A percentile compares a stretch with the other conserved stretches of the same genome.
Evolutionary conservation across 2,888 invertebrate species (phyloP).

Genomic region (Labia minor): DNA sequence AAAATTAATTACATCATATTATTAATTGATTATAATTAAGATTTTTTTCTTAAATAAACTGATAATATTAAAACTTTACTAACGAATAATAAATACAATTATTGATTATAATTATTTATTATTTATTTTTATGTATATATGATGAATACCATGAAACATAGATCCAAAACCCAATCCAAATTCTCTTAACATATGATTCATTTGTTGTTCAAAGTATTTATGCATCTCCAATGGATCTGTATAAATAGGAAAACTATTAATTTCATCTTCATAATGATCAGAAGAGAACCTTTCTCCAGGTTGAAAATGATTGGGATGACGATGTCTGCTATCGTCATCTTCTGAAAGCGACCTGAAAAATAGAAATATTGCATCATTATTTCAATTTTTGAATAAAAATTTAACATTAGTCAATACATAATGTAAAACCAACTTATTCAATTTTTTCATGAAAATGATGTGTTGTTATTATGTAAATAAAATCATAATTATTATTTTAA

Average conservation of each 20-base stretch:
- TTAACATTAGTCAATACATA: too few relatives aligned
- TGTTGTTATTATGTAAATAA: too few relatives aligned
- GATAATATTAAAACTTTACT: too few relatives aligned
- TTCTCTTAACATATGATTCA: neutral
- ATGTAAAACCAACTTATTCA: too few relatives aligned
- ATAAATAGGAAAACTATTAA: neutral
- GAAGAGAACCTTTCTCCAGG: neutral
- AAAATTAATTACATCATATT: neutral
- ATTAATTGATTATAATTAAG: too few relatives aligned
- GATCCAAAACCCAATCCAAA: neutral
- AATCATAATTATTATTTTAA: too few relatives aligned
- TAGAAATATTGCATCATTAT: neutral
- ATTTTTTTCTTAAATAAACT: too few relatives aligned
- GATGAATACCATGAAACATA: neutral
- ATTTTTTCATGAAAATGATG: too few relatives aligned
- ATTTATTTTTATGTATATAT: too few relatives aligned
- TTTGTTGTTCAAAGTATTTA: neutral
- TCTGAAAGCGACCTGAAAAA: neutral
- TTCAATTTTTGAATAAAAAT: too few relatives aligned
- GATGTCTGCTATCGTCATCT: neutral
- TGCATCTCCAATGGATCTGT: neutral
- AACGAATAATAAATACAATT: too few relatives aligned
- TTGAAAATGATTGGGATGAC: neutral
- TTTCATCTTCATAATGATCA: neutral
- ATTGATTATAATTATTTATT: too few relatives aligned